phyloP scores from a whole-genome alignment of 2,888 invertebrate genomes.

The Tuberolachnus salignus region DNA sequence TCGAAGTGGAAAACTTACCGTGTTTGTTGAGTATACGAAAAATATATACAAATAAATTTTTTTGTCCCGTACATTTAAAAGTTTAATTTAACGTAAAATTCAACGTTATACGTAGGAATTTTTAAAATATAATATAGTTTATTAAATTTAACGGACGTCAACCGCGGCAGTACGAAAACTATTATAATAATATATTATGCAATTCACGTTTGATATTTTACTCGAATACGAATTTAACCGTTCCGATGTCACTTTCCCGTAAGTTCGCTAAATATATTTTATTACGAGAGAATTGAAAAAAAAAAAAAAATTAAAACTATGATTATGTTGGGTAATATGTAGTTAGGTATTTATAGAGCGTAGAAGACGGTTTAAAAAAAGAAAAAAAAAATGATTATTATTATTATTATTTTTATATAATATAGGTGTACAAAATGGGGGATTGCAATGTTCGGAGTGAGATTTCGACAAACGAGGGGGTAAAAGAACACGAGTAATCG shows the following conservation, averaged over 20 bases:
- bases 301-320: neutral
- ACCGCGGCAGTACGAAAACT: neutral
- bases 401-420: no score
- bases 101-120: no score
- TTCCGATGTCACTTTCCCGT: neutral
- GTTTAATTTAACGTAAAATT: neutral
- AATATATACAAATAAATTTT: neutral
- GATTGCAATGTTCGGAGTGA: neutral
- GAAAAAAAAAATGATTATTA: no score
- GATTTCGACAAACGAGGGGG: no score
- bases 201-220: constrained; percentile 13
- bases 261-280: neutral
- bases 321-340: neutral
- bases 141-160: neutral
- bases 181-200: neutral
- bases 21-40: neutral
- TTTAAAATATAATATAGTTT: neutral
- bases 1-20: no score
- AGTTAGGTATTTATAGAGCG: no score
- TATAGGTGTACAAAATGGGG: neutral
- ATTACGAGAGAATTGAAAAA: neutral
- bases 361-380: no score
- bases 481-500: no score
- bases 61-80: neutral
- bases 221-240: neutral